phyloP scores from a whole-genome alignment of 1,140 invertebrate species.

The Aphis gossypii region DNA sequence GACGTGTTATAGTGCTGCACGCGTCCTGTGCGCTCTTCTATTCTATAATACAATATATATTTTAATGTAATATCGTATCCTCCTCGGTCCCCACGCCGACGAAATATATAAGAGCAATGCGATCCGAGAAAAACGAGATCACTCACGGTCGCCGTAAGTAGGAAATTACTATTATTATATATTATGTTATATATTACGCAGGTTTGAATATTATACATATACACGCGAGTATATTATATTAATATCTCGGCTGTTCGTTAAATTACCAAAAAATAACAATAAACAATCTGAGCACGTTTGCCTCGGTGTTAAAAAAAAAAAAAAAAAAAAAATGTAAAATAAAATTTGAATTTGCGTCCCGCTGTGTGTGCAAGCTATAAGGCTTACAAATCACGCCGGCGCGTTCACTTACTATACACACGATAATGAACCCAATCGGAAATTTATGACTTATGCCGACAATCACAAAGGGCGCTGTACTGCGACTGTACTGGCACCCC shows the following conservation, averaged over 20 bases:
- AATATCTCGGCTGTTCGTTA: conserved; percentile 38
- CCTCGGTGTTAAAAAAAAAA: conserved; percentile 32
- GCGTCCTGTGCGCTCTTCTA: neutral
- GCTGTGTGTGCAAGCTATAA: conserved; percentile 12
- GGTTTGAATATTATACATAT: neutral
- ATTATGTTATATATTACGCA: neutral
- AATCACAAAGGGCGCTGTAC: too few relatives aligned
- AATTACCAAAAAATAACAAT: conserved; percentile 57
- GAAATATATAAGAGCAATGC: neutral
- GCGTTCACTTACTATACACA: neutral
- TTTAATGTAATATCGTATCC: neutral
- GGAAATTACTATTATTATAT: neutral
- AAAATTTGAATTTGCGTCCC: conserved; percentile 56
- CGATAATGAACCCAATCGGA: too few relatives aligned
- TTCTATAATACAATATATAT: neutral
- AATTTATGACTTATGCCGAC: too few relatives aligned
- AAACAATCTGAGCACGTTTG: conserved; percentile 40
- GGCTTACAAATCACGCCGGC: conserved; percentile 49
- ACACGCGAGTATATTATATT: neutral
- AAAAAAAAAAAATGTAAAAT: conserved; percentile 36
- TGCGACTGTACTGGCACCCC: too few relatives aligned
- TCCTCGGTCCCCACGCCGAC: neutral
- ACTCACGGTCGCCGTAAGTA: neutral
- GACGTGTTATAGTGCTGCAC: neutral
- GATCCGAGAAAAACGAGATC: neutral